Evolutionary conservation across 1,140 invertebrate genomes (phyloP).

Genomic region (Neuroterus valhalla): DNA sequence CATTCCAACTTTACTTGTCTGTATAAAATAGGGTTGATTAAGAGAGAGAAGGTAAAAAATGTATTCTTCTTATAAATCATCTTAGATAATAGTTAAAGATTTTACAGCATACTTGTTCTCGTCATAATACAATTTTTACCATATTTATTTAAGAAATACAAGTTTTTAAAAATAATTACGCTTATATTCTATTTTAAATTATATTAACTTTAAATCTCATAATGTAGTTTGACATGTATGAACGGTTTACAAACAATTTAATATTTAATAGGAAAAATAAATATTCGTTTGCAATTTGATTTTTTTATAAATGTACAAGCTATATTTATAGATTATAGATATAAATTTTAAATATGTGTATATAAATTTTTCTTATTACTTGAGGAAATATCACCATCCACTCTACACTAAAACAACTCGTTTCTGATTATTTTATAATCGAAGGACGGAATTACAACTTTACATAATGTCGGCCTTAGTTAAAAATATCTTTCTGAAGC

Average conservation of each 20-base stretch:
- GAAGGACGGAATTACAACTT: constrained; percentile 5
- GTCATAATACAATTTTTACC: background rate
- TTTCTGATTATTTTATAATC: background rate
- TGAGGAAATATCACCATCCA: background rate
- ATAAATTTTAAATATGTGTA: background rate
- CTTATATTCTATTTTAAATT: background rate
- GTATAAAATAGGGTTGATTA: background rate
- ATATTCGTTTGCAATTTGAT: background rate
- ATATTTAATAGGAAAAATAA: no score
- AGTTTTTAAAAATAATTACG: constrained; percentile 5
- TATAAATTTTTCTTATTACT: background rate
- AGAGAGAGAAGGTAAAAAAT: background rate
- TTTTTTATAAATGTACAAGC: background rate
- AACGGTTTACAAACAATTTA: no score
- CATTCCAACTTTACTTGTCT: background rate
- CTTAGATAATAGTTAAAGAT: background rate
- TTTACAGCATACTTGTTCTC: background rate
- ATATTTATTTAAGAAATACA: background rate
- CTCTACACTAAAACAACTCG: background rate
- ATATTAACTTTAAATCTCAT: background rate
- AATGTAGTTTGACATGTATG: constrained; percentile 38
- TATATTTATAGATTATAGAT: background rate
- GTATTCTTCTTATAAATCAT: background rate
- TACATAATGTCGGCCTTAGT: no score
- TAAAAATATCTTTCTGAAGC: no score